Evolutionary conservation across 2,888 invertebrate genomes (phyloP).

Genomic region (Eupithecia inturbata): DNA sequence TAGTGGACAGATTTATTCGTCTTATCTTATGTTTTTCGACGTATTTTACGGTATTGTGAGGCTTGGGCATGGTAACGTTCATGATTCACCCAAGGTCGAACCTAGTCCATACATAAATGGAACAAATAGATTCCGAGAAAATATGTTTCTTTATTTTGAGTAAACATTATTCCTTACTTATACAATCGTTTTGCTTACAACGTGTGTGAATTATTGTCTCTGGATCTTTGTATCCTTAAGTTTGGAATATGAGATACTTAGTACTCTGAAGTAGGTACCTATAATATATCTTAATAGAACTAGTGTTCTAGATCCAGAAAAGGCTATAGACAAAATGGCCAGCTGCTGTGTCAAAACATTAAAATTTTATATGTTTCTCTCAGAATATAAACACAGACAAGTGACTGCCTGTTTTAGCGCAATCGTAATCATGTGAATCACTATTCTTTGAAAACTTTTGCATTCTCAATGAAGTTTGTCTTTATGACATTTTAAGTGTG

Average conservation of each 20-base stretch:
- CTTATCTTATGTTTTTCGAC: constrained; percentile 22
- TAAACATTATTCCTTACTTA: not conserved
- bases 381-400: not conserved
- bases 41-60: constrained; percentile 13
- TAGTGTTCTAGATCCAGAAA: not conserved
- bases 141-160: not conserved
- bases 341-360: not conserved
- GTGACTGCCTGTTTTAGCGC: not conserved
- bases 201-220: not conserved
- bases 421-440: constrained; percentile 5
- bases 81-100: not conserved
- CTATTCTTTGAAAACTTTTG: constrained; percentile 19
- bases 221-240: not conserved
- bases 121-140: not conserved
- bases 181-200: not conserved
- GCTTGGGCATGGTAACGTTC: not conserved
- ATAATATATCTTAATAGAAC: not conserved
- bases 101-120: not conserved
- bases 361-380: not conserved
- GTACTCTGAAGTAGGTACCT: not conserved
- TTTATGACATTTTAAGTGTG: constrained; percentile 30
- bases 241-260: not conserved
- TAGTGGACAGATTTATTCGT: constrained; percentile 28
- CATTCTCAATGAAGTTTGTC: constrained; percentile 22
- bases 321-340: not conserved